A percentile compares a stretch with the other conserved stretches of the same genome.
phyloP scores from a whole-genome alignment of 2,888 invertebrate genomes.

The Torymus tubicola region DNA sequence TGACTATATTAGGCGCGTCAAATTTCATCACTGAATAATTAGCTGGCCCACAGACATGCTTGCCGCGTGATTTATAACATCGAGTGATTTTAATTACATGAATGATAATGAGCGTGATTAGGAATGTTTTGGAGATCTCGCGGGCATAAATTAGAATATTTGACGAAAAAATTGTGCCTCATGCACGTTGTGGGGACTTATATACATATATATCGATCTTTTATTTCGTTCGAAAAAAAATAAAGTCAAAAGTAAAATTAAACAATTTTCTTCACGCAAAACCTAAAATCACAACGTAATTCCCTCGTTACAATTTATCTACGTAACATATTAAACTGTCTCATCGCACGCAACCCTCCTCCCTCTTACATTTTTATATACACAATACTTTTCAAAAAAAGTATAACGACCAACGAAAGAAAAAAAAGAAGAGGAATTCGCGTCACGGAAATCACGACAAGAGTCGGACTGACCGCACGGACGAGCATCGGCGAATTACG shows the following conservation, averaged over 20 bases:
- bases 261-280: too few species aligned
- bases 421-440: slow-evolving; percentile 1
- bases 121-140: background rate
- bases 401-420: background rate
- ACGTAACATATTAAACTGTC: too few species aligned
- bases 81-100: slow-evolving; percentile 13
- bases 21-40: slow-evolving; percentile 40
- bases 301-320: too few species aligned
- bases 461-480: background rate
- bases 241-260: too few species aligned
- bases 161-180: too few species aligned
- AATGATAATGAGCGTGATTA: slow-evolving; percentile 23
- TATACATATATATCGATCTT: too few species aligned
- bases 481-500: slow-evolving; percentile 26
- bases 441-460: background rate
- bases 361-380: too few species aligned
- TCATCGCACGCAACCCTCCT: too few species aligned
- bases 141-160: background rate
- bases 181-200: too few species aligned
- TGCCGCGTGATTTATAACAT: background rate
- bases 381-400: too few species aligned
- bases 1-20: slow-evolving; percentile 16
- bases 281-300: too few species aligned
- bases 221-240: too few species aligned
- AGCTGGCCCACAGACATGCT: background rate